phyloP scores from a whole-genome alignment of 2,888 invertebrate genomes.

The Drosophila subsilvestris region DNA sequence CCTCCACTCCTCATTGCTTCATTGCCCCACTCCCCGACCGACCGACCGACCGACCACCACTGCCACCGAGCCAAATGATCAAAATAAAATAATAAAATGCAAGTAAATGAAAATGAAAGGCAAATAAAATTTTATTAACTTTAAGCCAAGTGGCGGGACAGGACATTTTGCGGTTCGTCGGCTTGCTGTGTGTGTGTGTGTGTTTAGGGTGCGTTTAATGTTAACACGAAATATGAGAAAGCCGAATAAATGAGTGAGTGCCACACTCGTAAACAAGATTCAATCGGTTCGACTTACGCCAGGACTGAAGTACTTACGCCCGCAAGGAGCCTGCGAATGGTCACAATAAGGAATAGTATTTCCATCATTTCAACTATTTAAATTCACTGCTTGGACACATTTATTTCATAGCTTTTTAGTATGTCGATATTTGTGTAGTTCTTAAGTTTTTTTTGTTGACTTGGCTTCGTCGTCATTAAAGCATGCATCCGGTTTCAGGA shows the following conservation, averaged over 20 bases:
- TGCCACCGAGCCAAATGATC: constrained; percentile 41
- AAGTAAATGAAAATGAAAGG: constrained; percentile 74
- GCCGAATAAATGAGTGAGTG: constrained; percentile 1
- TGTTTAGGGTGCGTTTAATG: constrained; percentile 69
- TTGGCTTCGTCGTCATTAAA: constrained; percentile 10
- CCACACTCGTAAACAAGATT: constrained; percentile 14
- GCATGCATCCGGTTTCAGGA: constrained; percentile 3
- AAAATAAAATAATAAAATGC: constrained; percentile 74
- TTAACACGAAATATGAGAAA: constrained; percentile 62
- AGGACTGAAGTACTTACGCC: background rate
- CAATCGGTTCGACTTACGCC: background rate
- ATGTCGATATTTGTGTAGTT: background rate
- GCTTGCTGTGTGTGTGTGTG: background rate
- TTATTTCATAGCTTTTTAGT: too few species aligned
- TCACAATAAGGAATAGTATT: background rate
- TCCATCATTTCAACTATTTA: background rate
- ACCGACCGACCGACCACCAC: too few species aligned
- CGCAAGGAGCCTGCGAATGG: too few species aligned
- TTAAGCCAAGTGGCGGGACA: constrained; percentile 1
- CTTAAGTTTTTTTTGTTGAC: background rate
- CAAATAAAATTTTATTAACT: constrained; percentile 77
- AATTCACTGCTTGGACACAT: too few species aligned
- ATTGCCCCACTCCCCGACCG: too few species aligned
- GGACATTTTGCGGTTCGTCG: constrained; percentile 23
- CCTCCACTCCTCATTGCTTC: background rate